Evolutionary conservation across 2,113 vertebrate genomes (phyloP).

Genomic region (Osmerus mordax): DNA sequence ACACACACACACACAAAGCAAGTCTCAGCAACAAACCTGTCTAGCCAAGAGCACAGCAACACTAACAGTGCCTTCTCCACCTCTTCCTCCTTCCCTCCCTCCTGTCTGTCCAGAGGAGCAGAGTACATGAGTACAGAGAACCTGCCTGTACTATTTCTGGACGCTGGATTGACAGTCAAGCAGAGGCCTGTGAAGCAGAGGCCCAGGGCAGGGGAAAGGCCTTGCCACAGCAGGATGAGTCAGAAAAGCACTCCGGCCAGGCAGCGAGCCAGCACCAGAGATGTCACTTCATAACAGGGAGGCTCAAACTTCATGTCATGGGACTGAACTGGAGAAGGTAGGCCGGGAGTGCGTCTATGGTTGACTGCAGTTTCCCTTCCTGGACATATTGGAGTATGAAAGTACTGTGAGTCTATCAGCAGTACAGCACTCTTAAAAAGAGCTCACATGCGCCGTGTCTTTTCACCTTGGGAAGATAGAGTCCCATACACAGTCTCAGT

Average conservation of each 20-base stretch:
- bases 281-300: no score
- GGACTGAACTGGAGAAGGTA: no score
- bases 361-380: no score
- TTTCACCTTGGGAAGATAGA: conserved; percentile 51
- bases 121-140: conserved; percentile 6
- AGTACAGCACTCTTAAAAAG: no score
- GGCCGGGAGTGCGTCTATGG: no score
- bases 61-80: not conserved
- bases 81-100: not conserved
- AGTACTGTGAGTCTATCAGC: no score
- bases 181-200: conserved; percentile 56
- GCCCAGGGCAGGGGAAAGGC: conserved; percentile 57
- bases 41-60: no score
- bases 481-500: conserved; percentile 22
- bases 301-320: no score
- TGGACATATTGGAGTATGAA: no score
- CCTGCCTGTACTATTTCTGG: not conserved
- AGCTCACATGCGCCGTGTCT: not conserved
- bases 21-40: no score
- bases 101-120: conserved; percentile 42
- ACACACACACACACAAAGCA: conserved; percentile 7
- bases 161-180: conserved; percentile 54
- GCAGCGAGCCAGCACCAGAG: no score
- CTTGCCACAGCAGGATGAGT: conserved; percentile 54
- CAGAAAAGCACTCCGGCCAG: conserved; percentile 21